Base-by-base conservation (phyloP, 2,888 invertebrate species). In the Globia sparganii region DNA sequence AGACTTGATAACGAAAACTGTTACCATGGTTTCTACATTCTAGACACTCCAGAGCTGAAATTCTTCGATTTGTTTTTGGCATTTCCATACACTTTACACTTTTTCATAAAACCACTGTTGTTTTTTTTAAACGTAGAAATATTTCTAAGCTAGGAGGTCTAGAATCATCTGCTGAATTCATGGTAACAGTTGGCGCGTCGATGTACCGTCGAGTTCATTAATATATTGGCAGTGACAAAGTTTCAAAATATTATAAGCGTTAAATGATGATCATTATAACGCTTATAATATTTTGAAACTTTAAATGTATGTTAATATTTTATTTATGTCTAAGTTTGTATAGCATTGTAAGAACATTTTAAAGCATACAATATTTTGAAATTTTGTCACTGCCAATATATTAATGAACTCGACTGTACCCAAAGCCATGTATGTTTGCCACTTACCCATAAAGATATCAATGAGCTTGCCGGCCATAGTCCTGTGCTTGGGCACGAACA, bases 401-500 rank as follows among this genome's bases (percentile, higher is more conserved):
- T n/a, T n/a, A n/a, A n/a, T n/a, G n/a, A n/a, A n/a, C n/a, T n/a
- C n/a, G n/a, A n/a, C 4, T 34, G 11, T n/a, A 25, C 25, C 15
- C 34, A 9, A 9, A 18, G 49, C 25, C 5, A 11, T n/a, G 18
- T 56, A n/a, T 34, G 31, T 13, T 34, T 18, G 11, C 4, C 59
- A 68, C 81, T 88, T 68, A 88, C 88, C 97, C 97, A 98, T 95
- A 78, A 98, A 97, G 67, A 98, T 97, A 80, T 98, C 97, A 78
- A 98, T 98, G 9, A 98, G 97, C 11, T 97, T 97, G 0, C 95
- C 97, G 0, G 98, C 98, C 93, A 98, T 97, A 85, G 93, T 92
- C 4, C 98, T 97, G 93, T 98, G 98, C 72, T 95, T 95, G 2
- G 97, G 97, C 82, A 98, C 97, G 92, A 98, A 98, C 37, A 98